Conservation (phyloP, 2,113 vertebrate genomes). For the Boulengeromyrus knoepffleri region DNA sequence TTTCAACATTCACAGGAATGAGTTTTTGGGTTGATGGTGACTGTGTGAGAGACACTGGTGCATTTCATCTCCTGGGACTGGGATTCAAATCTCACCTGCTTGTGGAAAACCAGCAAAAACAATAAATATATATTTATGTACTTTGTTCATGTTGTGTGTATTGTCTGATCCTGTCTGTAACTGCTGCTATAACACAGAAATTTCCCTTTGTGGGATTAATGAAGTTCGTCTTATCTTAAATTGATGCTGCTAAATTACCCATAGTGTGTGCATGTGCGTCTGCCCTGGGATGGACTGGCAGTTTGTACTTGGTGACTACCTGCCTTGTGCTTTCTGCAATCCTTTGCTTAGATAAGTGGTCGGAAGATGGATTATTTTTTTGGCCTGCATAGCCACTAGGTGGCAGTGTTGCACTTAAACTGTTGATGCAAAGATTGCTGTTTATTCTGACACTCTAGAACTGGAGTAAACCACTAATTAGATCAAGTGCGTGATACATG, state of each 20-base stretch:
- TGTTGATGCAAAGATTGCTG: background rate
- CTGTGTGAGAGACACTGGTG: background rate
- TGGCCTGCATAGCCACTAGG: slow-evolving; percentile 33
- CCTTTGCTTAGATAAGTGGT: background rate
- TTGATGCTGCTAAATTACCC: background rate
- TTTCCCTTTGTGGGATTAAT: background rate
- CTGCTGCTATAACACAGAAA: background rate
- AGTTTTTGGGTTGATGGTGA: background rate
- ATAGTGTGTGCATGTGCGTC: background rate
- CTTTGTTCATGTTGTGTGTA: background rate
- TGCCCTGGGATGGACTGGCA: background rate
- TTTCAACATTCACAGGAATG: background rate
- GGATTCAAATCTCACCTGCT: background rate
- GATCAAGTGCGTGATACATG: too few species aligned
- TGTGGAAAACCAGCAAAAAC: too few species aligned
- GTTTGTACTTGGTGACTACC: background rate
- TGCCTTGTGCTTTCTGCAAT: background rate
- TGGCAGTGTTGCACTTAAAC: slow-evolving; percentile 35
- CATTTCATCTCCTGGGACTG: background rate
- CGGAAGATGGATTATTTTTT: background rate
- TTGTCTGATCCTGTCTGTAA: too few species aligned
- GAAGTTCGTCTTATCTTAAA: background rate
- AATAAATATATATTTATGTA: background rate
- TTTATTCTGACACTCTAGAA: background rate
- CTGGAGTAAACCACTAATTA: too few species aligned